Percentiles rank a stretch among this genome's conserved stretches.
phyloP scores from a whole-genome alignment of 2,797 vertebrate species.

The Acanthiza pusilla region DNA sequence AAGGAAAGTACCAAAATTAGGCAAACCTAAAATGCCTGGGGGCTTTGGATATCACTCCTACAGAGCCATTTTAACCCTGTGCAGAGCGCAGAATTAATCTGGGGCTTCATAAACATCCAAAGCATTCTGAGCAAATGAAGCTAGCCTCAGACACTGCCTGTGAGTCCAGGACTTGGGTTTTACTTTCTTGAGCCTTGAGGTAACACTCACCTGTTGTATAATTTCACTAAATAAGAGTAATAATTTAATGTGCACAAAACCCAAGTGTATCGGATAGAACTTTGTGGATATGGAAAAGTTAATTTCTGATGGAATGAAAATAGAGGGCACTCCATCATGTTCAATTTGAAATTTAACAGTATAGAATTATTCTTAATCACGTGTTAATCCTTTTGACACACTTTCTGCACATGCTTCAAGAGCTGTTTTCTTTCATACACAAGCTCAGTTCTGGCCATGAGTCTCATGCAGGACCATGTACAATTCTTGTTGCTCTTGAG shows the following conservation, averaged over 20 bases:
- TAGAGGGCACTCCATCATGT: neutral
- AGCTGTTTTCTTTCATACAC: neutral
- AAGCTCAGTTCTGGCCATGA: neutral
- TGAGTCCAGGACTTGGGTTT: neutral
- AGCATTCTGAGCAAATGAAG: neutral
- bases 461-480: neutral
- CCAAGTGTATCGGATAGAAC: neutral
- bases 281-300: neutral
- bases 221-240: neutral
- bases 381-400: neutral
- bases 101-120: neutral
- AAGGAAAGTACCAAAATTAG: neutral
- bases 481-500: neutral
- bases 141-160: neutral
- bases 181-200: neutral
- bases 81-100: neutral
- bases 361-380: neutral
- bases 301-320: neutral
- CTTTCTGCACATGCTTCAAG: neutral
- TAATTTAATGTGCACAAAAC: neutral
- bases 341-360: neutral
- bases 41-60: neutral
- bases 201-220: neutral
- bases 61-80: neutral
- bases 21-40: rapidly evolving